These are phyloP conservation scores for Anser cygnoides DNA, from an alignment of 2,113 vertebrate genomes.

Conservation along the genomic window DNA sequence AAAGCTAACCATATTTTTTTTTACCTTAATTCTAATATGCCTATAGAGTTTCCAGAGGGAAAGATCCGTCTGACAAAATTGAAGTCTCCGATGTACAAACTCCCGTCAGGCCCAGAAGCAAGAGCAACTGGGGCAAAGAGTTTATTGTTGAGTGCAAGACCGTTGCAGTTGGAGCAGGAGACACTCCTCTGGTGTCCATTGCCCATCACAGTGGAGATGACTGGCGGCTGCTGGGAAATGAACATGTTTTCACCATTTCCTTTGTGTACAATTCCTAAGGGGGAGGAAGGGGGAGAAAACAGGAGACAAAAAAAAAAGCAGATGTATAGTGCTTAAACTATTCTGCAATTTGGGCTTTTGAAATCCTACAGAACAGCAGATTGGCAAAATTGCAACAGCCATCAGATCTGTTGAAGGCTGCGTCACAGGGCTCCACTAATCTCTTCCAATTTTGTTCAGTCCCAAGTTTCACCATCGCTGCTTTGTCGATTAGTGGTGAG, in stretches of 20 bases:
- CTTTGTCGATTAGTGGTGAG: slow-evolving; percentile 11
- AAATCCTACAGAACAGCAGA: background rate
- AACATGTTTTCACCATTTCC: slow-evolving; percentile 97
- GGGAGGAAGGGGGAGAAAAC: background rate
- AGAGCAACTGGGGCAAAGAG: slow-evolving; percentile 95
- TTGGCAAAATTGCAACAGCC: background rate
- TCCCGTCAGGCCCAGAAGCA: slow-evolving; percentile 91
- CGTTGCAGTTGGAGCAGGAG: slow-evolving; percentile 89
- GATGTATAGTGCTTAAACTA: background rate
- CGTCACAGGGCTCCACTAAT: background rate
- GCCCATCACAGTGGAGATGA: slow-evolving; percentile 94
- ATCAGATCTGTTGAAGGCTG: background rate
- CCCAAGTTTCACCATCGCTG: background rate
- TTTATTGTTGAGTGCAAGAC: slow-evolving; percentile 88
- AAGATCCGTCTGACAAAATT: slow-evolving; percentile 94
- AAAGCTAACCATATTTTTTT: background rate
- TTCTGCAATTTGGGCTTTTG: background rate
- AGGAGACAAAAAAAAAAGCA: background rate
- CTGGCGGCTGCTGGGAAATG: slow-evolving; percentile 94
- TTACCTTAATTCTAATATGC: slow-evolving; percentile 95
- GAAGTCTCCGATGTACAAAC: slow-evolving; percentile 95
- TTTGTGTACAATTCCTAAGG: slow-evolving; percentile 94
- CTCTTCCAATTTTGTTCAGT: background rate
- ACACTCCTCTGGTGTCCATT: slow-evolving; percentile 92
- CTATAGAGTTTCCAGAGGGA: slow-evolving; percentile 89